Percentiles rank a stretch among this genome's conserved stretches.
These are phyloP conservation scores for Beroe forskalii DNA, from an alignment of 37 sponge, comb jelly and placozoan species.

Conservation along the genomic window DNA sequence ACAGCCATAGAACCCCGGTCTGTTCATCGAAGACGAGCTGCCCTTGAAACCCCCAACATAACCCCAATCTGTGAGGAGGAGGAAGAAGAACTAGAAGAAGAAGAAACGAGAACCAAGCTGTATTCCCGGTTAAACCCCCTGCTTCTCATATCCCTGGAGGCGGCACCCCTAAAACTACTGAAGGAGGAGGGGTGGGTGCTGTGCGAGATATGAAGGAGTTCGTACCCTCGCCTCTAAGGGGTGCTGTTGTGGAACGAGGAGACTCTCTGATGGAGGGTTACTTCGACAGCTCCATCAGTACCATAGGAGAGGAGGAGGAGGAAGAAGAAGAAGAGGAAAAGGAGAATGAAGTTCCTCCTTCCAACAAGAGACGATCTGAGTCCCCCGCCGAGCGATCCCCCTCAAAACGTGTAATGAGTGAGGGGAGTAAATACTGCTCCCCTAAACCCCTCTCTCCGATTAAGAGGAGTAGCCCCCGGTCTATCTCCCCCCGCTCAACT, in stretches of 20 bases:
- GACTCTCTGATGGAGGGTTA: not conserved
- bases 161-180: too few species aligned
- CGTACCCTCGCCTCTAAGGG: too few species aligned
- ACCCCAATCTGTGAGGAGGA: constrained; percentile 10
- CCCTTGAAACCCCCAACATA: not conserved
- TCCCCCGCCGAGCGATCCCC: constrained; percentile 20
- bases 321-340: not conserved
- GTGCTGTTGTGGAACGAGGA: not conserved
- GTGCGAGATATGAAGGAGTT: too few species aligned
- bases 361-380: constrained; percentile 28
- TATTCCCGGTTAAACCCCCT: too few species aligned
- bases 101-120: too few species aligned
- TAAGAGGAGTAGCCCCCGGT: not conserved
- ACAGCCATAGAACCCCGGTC: not conserved
- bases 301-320: not conserved
- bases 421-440: too few species aligned
- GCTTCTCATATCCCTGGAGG: too few species aligned
- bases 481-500: too few species aligned
- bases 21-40: not conserved
- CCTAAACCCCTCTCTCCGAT: too few species aligned
- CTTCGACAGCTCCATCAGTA: constrained; percentile 10
- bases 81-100: constrained; percentile 13
- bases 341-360: not conserved
- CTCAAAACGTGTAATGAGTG: not conserved
- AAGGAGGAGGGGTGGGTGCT: too few species aligned